Conservation (phyloP, 2,888 invertebrate species). For the Megamerina dolium region DNA sequence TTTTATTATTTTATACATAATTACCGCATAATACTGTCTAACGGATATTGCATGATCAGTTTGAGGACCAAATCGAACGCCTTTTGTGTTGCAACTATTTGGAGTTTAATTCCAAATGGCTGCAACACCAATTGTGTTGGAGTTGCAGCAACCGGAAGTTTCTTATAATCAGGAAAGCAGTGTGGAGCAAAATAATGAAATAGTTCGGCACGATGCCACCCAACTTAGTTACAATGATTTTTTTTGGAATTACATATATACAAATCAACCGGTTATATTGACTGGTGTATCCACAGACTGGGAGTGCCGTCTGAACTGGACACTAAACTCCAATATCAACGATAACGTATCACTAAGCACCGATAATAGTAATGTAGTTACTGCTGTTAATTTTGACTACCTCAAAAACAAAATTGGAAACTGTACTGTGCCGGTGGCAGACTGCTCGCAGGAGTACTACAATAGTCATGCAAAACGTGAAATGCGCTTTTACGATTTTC, state of each 20-base stretch:
- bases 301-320: slow-evolving; percentile 62
- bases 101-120: too few species aligned
- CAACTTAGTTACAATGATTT: slow-evolving; percentile 54
- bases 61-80: too few species aligned
- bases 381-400: slow-evolving; percentile 53
- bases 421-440: slow-evolving; percentile 68
- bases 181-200: too few species aligned
- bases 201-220: slow-evolving; percentile 17
- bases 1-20: too few species aligned
- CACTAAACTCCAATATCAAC: slow-evolving; percentile 1
- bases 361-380: slow-evolving; percentile 4
- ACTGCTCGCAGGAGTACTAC: slow-evolving; percentile 68
- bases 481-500: slow-evolving; percentile 64
- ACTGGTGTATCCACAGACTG: slow-evolving; percentile 58
- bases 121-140: too few species aligned
- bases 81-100: too few species aligned
- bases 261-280: slow-evolving; percentile 65
- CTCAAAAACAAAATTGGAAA: slow-evolving; percentile 58
- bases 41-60: too few species aligned
- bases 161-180: background rate
- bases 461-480: slow-evolving; percentile 68
- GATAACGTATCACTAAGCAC: background rate
- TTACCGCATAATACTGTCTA: too few species aligned
- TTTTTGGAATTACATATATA: slow-evolving; percentile 53
- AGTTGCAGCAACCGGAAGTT: too few species aligned